Evolutionary conservation across 2,113 vertebrate genomes (phyloP).

Genomic region (Polypterus bichir): DNA sequence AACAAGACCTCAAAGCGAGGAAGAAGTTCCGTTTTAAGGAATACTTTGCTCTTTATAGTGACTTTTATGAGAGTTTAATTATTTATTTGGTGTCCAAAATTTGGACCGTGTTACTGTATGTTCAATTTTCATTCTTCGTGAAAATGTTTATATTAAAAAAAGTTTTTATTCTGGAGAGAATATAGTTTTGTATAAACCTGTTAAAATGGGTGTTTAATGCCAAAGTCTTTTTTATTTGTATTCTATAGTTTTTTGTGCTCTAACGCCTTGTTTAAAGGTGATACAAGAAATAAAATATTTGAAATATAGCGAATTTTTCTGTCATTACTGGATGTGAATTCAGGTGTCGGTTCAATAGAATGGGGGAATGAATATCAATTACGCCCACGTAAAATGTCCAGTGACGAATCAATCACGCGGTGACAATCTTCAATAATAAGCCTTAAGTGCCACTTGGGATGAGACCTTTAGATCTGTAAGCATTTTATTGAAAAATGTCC

Average conservation of each 20-base stretch:
- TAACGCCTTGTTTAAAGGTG: conserved; percentile 29
- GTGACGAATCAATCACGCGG: too few relatives aligned
- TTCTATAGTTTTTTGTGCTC: conserved; percentile 29
- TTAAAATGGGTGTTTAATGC: conserved; percentile 60
- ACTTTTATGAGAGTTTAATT: conserved; percentile 31
- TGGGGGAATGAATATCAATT: too few relatives aligned
- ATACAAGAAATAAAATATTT: conserved; percentile 36
- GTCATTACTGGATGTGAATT: too few relatives aligned
- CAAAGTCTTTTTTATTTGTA: conserved; percentile 71
- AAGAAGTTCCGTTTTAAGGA: conserved; percentile 77
- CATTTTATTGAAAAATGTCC: too few relatives aligned
- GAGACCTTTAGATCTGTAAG: too few relatives aligned
- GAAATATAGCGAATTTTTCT: conserved; percentile 5
- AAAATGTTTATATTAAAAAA: conserved; percentile 49
- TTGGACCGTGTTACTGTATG: conserved; percentile 57
- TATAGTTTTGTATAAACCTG: conserved; percentile 80
- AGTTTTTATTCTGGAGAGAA: conserved; percentile 52
- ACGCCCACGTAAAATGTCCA: too few relatives aligned
- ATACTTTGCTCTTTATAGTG: conserved; percentile 27
- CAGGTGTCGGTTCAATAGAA: too few relatives aligned
- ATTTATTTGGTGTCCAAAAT: conserved; percentile 58
- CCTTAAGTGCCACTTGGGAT: too few relatives aligned
- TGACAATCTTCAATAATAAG: too few relatives aligned
- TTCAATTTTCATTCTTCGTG: conserved; percentile 43
- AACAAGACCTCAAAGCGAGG: conserved; percentile 18